phyloP scores from a whole-genome alignment of 2,888 invertebrate species.

The Rhodophaea formosa region DNA sequence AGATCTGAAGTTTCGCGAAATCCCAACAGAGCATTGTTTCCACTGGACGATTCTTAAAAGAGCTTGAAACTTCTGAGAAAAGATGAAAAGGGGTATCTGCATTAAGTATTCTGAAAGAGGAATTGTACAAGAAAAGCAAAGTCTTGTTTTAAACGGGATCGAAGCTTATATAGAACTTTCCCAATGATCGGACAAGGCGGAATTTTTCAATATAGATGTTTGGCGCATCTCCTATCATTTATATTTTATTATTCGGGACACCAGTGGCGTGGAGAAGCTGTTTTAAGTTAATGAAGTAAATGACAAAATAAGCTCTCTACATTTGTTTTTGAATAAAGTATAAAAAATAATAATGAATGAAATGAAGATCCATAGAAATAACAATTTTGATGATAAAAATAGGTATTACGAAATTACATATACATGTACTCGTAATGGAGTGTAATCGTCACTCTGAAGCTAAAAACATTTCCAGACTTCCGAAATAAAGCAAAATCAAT shows the following conservation, averaged over 20 bases:
- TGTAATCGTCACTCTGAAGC: too few relatives aligned
- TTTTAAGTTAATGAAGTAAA: background rate
- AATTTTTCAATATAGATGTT: conserved; percentile 74
- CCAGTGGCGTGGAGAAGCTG: conserved; percentile 34
- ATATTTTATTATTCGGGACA: conserved; percentile 56
- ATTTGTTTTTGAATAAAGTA: too few relatives aligned
- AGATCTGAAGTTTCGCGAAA: conserved; percentile 39
- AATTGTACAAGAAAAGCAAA: conserved; percentile 77
- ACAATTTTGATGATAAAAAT: too few relatives aligned
- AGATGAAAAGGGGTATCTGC: conserved; percentile 73
- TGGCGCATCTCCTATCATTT: conserved; percentile 66
- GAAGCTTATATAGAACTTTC: conserved; percentile 69
- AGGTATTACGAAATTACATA: too few relatives aligned
- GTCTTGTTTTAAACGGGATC: conserved; percentile 70
- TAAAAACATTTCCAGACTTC: too few relatives aligned
- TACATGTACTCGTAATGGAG: too few relatives aligned
- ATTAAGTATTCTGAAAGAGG: conserved; percentile 75
- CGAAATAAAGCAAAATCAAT: too few relatives aligned
- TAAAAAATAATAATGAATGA: too few relatives aligned
- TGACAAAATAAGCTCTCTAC: too few relatives aligned
- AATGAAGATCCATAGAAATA: too few relatives aligned
- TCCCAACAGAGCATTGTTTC: conserved; percentile 59
- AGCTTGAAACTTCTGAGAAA: conserved; percentile 63
- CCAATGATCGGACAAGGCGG: conserved; percentile 66
- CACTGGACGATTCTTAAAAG: conserved; percentile 63